A percentile compares a stretch with the other conserved stretches of the same genome.
phyloP scores from a whole-genome alignment of 1,140 invertebrate genomes.

The Bombus soroeensis region DNA sequence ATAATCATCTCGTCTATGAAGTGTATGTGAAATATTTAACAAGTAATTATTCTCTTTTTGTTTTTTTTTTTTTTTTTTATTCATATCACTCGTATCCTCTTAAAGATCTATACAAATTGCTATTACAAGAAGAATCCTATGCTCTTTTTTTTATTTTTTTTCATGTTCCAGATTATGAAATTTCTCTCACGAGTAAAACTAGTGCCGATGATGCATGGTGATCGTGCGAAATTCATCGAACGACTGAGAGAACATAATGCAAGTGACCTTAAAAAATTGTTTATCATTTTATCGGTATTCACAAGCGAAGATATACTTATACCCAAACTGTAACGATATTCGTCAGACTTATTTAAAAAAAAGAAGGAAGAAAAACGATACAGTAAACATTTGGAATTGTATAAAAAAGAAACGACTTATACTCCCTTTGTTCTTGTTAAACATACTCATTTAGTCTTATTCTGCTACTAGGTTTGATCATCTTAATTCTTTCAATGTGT shows the following conservation, averaged over 20 bases:
- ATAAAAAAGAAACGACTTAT: neutral
- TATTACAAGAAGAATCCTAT: constrained; percentile 6
- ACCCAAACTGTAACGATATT: neutral
- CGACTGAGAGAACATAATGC: constrained; percentile 5
- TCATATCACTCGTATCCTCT: neutral
- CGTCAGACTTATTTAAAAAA: neutral
- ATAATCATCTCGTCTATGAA: neutral
- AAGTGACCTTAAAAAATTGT: constrained; percentile 19
- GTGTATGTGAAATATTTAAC: neutral
- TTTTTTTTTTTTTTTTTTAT: neutral
- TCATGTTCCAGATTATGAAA: constrained; percentile 14
- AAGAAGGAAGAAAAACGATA: neutral
- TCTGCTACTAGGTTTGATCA: neutral
- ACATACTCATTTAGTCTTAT: neutral
- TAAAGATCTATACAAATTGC: neutral
- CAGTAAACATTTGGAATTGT: neutral
- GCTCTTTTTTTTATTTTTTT: neutral
- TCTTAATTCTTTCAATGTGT: neutral
- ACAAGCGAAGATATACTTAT: neutral
- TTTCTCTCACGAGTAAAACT: neutral
- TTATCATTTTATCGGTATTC: constrained; percentile 7
- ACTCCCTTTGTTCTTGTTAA: neutral
- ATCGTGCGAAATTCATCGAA: neutral
- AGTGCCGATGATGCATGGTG: neutral
- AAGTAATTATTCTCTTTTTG: neutral